Evolutionary conservation across 2,888 invertebrate species (phyloP), one percentile per base, ranked within the genome.

Genomic region (Fragum fragum): DNA sequence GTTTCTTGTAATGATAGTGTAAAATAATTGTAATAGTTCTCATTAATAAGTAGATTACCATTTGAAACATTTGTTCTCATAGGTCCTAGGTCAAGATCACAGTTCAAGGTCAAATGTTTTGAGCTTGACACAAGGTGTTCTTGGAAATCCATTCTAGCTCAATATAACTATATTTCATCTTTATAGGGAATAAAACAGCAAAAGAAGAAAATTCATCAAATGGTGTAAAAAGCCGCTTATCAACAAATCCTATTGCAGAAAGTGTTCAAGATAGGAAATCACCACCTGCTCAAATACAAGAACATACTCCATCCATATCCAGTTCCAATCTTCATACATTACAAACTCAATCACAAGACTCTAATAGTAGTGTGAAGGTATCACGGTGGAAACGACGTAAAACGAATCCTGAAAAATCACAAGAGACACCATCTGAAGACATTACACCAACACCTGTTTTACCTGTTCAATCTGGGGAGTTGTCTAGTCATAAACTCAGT

Each of bases 331-430:
- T 11, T 42, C 5, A 32, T 23, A 14, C 14, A 21, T 7, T 36
- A 29, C 14, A 21, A 39, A 39, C n/a, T 66, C 18, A 21, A 3
- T 16, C 18, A n/a, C 66, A 66, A 23, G 66, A 66, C 66, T 66
- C 66, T 42, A 66, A 66, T 42, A 11, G 42, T 66, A 21, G n/a
- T 18, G 42, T 23, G 1, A 66, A 42, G 26, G 29, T 18, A 1
- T 42, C 47, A 21, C 29, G 79, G 52, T 85, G 85, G 85, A 85
- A 85, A 76, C 42, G 76, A 28, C 39, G 81, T 14, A 85, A 81
- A 76, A 32, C 72, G 1, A 79, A 79, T 68, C n/a, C 55, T 28
- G 69, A 55, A 55, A 36, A 21, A 6, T 18, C 32, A 21, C 16
- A 68, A 2, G 32, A 21, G n/a, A 14, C 26, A n/a, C 52, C 55